These are phyloP conservation scores for Aphidius colemani DNA, from an alignment of 2,888 invertebrate species.

Conservation along the genomic window DNA sequence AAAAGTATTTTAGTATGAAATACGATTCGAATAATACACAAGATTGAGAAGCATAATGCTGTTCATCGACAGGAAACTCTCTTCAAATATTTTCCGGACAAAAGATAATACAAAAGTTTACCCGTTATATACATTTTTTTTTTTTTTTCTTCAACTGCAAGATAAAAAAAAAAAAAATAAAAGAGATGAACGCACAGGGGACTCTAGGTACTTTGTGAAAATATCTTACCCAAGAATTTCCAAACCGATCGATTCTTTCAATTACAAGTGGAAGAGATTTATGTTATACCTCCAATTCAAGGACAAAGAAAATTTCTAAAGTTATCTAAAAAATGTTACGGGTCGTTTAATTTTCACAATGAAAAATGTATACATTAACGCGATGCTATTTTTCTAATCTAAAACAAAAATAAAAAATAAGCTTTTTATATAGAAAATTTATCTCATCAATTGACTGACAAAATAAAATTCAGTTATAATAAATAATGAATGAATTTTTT, in stretches of 20 bases:
- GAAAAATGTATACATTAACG: no score
- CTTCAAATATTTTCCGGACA: conserved; percentile 29
- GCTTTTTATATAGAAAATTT: no score
- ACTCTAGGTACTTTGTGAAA: neutral
- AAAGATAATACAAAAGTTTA: conserved; percentile 32
- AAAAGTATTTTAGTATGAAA: conserved; percentile 33
- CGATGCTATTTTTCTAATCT: no score
- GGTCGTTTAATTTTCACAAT: no score
- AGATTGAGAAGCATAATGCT: conserved; percentile 10
- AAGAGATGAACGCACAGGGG: conserved; percentile 9
- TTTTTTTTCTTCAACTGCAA: neutral
- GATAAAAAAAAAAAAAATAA: conserved; percentile 1
- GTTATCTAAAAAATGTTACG: no score
- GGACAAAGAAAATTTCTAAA: conserved; percentile 22
- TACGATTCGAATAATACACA: conserved; percentile 23
- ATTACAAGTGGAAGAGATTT: conserved; percentile 26
- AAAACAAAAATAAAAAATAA: no score
- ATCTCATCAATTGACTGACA: no score
- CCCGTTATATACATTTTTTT: neutral
- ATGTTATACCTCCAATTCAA: neutral
- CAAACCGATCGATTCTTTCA: conserved; percentile 25
- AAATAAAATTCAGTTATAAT: no score
- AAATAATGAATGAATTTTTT: no score
- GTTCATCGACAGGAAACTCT: neutral
- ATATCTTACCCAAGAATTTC: neutral